Evolutionary conservation across 2,113 vertebrate species (phyloP).

Genomic region (Patagioenas fasciata): DNA sequence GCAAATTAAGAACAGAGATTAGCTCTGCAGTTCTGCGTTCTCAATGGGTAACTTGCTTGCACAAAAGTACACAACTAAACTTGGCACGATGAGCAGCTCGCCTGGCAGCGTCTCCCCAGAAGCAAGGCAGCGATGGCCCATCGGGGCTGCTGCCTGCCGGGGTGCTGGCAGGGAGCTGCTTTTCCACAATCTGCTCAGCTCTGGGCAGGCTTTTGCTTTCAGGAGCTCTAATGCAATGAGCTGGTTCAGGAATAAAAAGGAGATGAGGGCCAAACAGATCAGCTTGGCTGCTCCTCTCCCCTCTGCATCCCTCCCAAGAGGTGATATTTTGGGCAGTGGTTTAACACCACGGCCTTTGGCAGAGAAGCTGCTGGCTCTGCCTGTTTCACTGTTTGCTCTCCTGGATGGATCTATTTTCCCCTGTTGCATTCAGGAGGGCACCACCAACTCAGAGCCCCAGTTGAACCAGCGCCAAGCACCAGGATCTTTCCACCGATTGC

Average conservation of each 20-base stretch:
- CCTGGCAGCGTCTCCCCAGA: fast-evolving
- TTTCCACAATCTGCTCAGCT: neutral
- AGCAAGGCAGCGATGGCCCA: neutral
- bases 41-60: neutral
- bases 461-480: neutral
- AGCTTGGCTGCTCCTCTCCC: neutral
- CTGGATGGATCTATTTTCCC: neutral
- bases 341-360: fast-evolving
- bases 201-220: neutral
- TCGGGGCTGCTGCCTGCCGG: neutral
- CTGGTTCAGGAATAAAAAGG: neutral
- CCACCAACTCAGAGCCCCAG: neutral
- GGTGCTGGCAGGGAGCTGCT: neutral
- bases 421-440: neutral
- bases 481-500: neutral
- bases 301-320: neutral
- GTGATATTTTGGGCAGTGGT: fast-evolving
- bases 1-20: slow-evolving; percentile 41
- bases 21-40: slow-evolving; percentile 5
- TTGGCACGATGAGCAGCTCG: neutral
- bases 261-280: neutral
- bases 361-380: neutral
- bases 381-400: neutral
- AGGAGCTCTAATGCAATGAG: neutral
- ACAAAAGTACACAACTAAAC: neutral